phyloP scores from a whole-genome alignment of 2,797 vertebrate species.

The Thaleichthys pacificus region DNA sequence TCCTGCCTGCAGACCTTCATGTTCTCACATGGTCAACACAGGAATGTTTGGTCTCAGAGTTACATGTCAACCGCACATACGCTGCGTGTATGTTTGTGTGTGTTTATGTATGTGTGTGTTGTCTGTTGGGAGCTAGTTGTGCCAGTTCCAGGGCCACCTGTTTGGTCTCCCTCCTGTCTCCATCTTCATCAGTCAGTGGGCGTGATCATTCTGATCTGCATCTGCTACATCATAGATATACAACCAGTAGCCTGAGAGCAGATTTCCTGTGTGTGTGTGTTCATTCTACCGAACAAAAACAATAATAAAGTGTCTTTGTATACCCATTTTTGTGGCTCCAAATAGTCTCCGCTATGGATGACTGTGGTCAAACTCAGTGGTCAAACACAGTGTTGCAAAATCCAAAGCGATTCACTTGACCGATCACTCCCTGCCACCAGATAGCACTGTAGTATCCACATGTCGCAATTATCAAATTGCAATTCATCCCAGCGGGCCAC shows the following conservation, averaged over 20 bases:
- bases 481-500: slow-evolving; percentile 59
- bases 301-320: too few relatives aligned
- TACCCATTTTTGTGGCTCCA: too few relatives aligned
- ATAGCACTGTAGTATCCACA: slow-evolving; percentile 28
- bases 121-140: not conserved
- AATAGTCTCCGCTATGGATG: not conserved
- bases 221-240: slow-evolving; percentile 45
- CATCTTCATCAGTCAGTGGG: not conserved
- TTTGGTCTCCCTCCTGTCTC: not conserved
- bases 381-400: not conserved
- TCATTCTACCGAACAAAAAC: too few relatives aligned
- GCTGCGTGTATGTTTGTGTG: not conserved
- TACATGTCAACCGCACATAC: not conserved
- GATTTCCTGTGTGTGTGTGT: not conserved
- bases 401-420: not conserved
- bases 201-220: slow-evolving; percentile 21
- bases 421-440: slow-evolving; percentile 37
- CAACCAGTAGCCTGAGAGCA: slow-evolving; percentile 61
- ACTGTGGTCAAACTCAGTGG: slow-evolving; percentile 1
- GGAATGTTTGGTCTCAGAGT: not conserved
- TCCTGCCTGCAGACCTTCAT: not conserved
- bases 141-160: not conserved
- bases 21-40: slow-evolving; percentile 49
- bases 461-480: slow-evolving; percentile 55
- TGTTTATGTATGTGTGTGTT: not conserved